These are phyloP conservation scores for Antechinus stuartii DNA, from an alignment of 2,113 vertebrate species.

Conservation along the genomic window DNA sequence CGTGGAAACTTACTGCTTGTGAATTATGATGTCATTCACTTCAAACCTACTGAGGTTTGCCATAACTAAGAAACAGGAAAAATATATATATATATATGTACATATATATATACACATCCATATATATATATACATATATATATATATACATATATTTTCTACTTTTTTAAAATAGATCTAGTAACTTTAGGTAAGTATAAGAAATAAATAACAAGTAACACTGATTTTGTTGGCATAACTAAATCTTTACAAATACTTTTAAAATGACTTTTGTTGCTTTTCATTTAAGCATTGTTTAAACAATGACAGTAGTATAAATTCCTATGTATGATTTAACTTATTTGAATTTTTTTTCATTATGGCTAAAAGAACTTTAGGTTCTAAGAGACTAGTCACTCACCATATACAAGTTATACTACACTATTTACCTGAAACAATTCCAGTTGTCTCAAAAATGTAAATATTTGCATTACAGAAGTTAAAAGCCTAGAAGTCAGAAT, in stretches of 20 bases:
- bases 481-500: not conserved
- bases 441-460: not conserved
- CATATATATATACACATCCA: no score
- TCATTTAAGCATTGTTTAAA: conserved; percentile 54
- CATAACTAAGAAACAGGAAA: conserved; percentile 68
- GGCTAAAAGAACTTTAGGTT: not conserved
- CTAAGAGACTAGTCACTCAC: not conserved
- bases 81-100: conserved; percentile 7
- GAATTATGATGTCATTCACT: conserved; percentile 60
- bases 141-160: not conserved
- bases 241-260: conserved; percentile 61
- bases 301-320: not conserved
- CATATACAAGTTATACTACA: not conserved
- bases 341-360: not conserved
- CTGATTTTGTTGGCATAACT: conserved; percentile 72
- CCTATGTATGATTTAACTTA: not conserved
- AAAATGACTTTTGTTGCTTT: not conserved
- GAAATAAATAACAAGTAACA: not conserved
- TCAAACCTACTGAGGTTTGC: conserved; percentile 68
- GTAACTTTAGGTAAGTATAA: conserved; percentile 53
- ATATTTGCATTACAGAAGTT: not conserved
- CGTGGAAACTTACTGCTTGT: conserved; percentile 19
- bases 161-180: conserved; percentile 44
- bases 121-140: not conserved
- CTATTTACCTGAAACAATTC: not conserved